Evolutionary conservation across 30 jellyfish, hydroid and myxozoan genomes (phyloP).

Genomic region (Clytia hemisphaerica): DNA sequence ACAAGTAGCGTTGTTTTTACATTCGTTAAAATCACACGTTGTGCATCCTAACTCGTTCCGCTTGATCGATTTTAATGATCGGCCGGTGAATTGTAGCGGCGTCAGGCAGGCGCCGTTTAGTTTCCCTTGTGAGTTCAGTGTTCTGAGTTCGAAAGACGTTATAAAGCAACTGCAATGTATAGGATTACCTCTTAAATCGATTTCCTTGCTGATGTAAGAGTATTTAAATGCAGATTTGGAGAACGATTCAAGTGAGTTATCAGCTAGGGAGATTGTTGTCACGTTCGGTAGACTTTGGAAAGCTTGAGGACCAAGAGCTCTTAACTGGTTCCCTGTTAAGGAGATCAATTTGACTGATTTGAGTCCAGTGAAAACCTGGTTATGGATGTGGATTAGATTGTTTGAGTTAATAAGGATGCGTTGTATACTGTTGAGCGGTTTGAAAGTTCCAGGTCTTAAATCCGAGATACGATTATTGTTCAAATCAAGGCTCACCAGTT

Average conservation of each 20-base stretch:
- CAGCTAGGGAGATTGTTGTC: not conserved
- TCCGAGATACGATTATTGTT: not conserved
- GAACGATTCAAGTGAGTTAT: not conserved
- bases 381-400: not conserved
- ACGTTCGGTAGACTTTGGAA: constrained; percentile 2
- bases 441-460: not conserved
- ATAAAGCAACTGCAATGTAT: constrained; percentile 1
- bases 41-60: constrained; percentile 5
- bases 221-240: not conserved
- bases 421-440: not conserved
- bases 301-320: not conserved
- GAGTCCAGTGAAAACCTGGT: not conserved
- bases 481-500: not conserved
- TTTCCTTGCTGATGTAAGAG: not conserved
- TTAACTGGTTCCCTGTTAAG: not conserved
- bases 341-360: not conserved
- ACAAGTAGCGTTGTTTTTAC: constrained; percentile 11
- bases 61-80: not conserved
- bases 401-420: not conserved
- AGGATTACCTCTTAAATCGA: not conserved
- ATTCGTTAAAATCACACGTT: constrained; percentile 12
- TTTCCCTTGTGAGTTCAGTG: not conserved
- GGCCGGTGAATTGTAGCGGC: not conserved
- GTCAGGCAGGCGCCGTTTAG: not conserved
- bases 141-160: not conserved